phyloP scores from a whole-genome alignment of 2,113 vertebrate species.

The Oryzias curvinotus region DNA sequence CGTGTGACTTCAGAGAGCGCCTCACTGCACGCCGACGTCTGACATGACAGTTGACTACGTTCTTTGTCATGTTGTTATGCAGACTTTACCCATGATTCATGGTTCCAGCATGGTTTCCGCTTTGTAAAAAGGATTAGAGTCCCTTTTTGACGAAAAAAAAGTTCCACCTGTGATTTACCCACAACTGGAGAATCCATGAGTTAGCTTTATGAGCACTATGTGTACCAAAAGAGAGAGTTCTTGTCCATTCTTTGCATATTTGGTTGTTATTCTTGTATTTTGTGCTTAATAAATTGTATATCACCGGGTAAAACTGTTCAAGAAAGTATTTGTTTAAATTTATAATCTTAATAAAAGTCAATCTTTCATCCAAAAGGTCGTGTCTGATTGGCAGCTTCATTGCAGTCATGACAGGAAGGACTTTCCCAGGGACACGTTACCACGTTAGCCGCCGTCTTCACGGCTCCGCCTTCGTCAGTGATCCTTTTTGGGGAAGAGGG shows the following conservation, averaged over 20 bases:
- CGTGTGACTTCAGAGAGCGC: neutral
- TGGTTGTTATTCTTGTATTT: slow-evolving; percentile 86
- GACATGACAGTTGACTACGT: too few relatives aligned
- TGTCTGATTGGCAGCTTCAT: slow-evolving; percentile 7
- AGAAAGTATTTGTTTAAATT: slow-evolving; percentile 89
- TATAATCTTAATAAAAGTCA: slow-evolving; percentile 92
- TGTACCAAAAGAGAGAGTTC: slow-evolving; percentile 85
- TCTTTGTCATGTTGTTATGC: neutral
- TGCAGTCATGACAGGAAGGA: neutral
- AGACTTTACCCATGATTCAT: slow-evolving; percentile 66
- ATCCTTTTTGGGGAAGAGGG: too few relatives aligned
- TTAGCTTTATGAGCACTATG: slow-evolving; percentile 83
- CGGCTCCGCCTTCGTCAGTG: too few relatives aligned
- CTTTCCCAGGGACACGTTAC: neutral
- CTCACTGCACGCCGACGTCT: neutral
- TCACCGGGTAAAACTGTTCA: slow-evolving; percentile 94
- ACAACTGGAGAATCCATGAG: slow-evolving; percentile 71
- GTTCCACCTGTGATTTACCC: slow-evolving; percentile 77
- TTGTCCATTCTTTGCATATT: slow-evolving; percentile 80
- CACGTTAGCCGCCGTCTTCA: neutral
- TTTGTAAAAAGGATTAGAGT: slow-evolving; percentile 58
- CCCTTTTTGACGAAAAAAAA: slow-evolving; percentile 96
- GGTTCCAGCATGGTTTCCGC: slow-evolving; percentile 78
- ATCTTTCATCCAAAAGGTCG: slow-evolving; percentile 17
- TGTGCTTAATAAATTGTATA: slow-evolving; percentile 90